Percentiles rank a stretch among this genome's conserved stretches.
Evolutionary conservation across 2,113 vertebrate genomes (phyloP).

Genomic region (Protomyctophum bolini): DNA sequence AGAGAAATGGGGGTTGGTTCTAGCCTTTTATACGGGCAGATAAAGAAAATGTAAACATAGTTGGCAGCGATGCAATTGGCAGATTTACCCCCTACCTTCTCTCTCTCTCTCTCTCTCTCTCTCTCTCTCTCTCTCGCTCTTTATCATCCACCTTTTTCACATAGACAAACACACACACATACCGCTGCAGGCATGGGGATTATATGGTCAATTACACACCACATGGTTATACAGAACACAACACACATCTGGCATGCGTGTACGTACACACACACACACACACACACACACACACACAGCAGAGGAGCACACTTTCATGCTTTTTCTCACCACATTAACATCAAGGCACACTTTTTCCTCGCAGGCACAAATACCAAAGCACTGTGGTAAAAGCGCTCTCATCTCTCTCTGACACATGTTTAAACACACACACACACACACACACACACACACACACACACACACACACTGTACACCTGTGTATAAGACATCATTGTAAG

Average conservation of each 20-base stretch:
- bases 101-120: background rate
- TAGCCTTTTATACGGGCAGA: constrained; percentile 53
- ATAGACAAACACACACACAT: constrained; percentile 18
- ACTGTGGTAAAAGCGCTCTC: no score
- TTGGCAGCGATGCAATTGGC: constrained; percentile 31
- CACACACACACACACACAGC: background rate
- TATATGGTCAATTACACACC: constrained; percentile 46
- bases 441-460: constrained; percentile 26
- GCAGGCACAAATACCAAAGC: no score
- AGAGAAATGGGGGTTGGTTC: constrained; percentile 47
- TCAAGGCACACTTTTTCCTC: background rate
- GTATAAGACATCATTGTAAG: constrained; percentile 52
- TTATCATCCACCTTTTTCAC: background rate
- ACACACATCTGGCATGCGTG: constrained; percentile 45
- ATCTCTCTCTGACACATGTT: constrained; percentile 8
- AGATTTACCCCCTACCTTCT: constrained; percentile 40
- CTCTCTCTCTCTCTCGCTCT: background rate
- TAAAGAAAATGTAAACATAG: constrained; percentile 58
- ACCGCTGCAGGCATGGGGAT: constrained; percentile 35
- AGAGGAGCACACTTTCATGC: background rate
- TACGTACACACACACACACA: background rate
- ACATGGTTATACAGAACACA: constrained; percentile 39
- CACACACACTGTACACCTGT: constrained; percentile 54
- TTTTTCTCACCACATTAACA: background rate
- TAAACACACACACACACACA: no score